Percentiles rank a stretch among this genome's conserved stretches.
These are phyloP conservation scores for Stegana nigrithorax DNA, from an alignment of 2,888 invertebrate species.

Conservation along the genomic window DNA sequence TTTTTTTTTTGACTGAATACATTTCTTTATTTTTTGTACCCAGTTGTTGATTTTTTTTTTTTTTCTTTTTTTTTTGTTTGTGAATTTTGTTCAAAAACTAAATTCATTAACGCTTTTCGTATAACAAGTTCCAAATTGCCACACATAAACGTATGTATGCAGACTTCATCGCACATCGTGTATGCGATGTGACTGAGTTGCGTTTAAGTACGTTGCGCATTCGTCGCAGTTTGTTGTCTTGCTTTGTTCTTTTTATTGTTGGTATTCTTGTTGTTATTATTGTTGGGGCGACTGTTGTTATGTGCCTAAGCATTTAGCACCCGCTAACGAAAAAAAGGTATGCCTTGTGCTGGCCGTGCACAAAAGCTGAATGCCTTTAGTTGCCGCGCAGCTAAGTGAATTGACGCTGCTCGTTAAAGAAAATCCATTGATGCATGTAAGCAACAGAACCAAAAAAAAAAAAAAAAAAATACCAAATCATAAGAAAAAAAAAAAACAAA, in stretches of 20 bases:
- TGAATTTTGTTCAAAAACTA: too few relatives aligned
- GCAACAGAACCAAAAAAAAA: not conserved
- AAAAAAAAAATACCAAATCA: too few relatives aligned
- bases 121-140: constrained; percentile 60
- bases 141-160: constrained; percentile 11
- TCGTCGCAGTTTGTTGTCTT: constrained; percentile 4
- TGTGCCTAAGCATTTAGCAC: constrained; percentile 47
- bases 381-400: too few relatives aligned
- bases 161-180: too few relatives aligned
- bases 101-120: constrained; percentile 54
- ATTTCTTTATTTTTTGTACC: constrained; percentile 15
- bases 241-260: constrained; percentile 10
- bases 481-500: too few relatives aligned
- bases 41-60: constrained; percentile 33
- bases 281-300: constrained; percentile 35
- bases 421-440: constrained; percentile 37
- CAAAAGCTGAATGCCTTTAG: too few relatives aligned
- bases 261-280: constrained; percentile 26
- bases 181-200: not conserved
- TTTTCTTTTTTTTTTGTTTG: not conserved
- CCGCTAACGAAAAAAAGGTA: constrained; percentile 22
- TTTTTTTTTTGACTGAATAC: constrained; percentile 1
- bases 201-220: not conserved
- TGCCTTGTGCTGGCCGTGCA: too few relatives aligned
- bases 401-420: constrained; percentile 33